Conservation (phyloP, 2,113 vertebrate species). For the Coregonus clupeaformis region DNA sequence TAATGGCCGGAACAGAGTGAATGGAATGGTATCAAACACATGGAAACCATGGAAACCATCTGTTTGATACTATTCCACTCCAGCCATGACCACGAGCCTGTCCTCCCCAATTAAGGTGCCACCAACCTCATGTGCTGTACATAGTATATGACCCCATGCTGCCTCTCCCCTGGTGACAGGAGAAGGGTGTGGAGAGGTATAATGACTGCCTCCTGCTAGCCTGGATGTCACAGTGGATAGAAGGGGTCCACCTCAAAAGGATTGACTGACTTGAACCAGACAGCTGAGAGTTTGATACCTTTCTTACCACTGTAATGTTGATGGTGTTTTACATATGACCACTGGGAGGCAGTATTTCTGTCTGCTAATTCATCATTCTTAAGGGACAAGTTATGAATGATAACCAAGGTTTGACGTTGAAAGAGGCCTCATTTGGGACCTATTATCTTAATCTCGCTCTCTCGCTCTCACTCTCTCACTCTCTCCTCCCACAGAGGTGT, state of each 20-base stretch:
- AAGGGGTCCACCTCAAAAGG: background rate
- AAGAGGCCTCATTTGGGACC: background rate
- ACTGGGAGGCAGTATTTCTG: background rate
- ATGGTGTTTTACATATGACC: background rate
- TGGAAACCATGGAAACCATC: too few relatives aligned
- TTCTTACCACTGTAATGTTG: slow-evolving; percentile 12
- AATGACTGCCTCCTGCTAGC: background rate
- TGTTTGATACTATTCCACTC: too few relatives aligned
- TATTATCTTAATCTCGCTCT: background rate
- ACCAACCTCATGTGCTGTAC: background rate
- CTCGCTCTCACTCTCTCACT: background rate
- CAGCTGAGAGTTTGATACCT: background rate
- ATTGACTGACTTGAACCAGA: background rate
- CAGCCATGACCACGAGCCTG: too few relatives aligned
- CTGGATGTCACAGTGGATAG: background rate
- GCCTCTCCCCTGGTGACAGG: background rate
- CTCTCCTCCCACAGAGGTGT: slow-evolving; percentile 73
- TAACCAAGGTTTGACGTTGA: background rate
- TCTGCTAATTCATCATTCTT: background rate
- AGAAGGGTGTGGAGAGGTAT: too few relatives aligned
- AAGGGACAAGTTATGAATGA: background rate
- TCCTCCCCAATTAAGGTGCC: too few relatives aligned
- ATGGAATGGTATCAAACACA: too few relatives aligned
- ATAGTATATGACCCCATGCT: background rate
- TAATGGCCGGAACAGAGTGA: too few relatives aligned